Base-by-base conservation (phyloP, 1,140 invertebrate species). In the Teleopsis dalmanni region DNA sequence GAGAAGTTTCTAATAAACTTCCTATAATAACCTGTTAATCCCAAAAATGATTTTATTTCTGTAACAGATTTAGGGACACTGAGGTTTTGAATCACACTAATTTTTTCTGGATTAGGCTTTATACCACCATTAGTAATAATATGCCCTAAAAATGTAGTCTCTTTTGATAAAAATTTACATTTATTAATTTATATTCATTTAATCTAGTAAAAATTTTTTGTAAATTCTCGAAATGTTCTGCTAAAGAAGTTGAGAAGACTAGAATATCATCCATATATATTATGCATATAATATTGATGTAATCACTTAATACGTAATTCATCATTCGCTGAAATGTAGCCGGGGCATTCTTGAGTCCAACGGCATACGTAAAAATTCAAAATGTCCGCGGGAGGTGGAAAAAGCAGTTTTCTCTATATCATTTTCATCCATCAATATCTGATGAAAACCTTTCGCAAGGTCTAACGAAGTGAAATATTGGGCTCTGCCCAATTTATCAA, bases 11-110 rank as follows among this genome's bases (percentile, higher is more conserved):
- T 45, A 11, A 45, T 45, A 21, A 29, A 45, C 18, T 45, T 45
- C 18, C 42, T 14, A 19, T 45, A 45, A 45, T 45, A 45, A 18
- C 42, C 42, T n/a, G 31, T 45, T 33, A 45, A 45, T 3, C 42
- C 42, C 4, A 45, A 27, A 22, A 45, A 45, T 4, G 42, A 45
- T 34, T 19, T 45, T 31, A 45, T 45, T 27, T 31, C 42, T 14
- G 14, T 45, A 5, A 45, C 42, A 6, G 42, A 19, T 31, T 27
- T 26, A 14, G 25, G 41, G 10, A 43, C 33, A 36, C 50, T 50
- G 33, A 50, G 50, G 21, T 23, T 45, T 33, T 45, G n/a, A 14
- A 45, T 45, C 19, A n/a, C 18, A 4, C 4, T n/a, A 19, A 45
- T 45, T 45, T 45, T 45, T 18, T 45, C 31, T 13, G 42, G 42